Evolutionary conservation across 2,888 invertebrate genomes (phyloP), one percentile per base, ranked within the genome.

Genomic region (Nomada ruficornis): DNA sequence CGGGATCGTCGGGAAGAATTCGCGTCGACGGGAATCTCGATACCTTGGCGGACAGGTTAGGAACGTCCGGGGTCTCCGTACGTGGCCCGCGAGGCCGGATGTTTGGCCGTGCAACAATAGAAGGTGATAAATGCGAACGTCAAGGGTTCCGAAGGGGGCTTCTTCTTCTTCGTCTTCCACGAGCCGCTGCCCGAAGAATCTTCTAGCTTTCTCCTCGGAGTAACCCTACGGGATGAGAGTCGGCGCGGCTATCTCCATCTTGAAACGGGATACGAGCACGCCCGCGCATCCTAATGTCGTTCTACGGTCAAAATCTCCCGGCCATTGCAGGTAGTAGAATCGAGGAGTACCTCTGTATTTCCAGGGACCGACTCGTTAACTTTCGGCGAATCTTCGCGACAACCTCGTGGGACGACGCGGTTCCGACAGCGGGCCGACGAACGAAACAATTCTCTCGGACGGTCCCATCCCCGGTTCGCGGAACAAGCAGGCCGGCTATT

Each of bases 231-330:
- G 79, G 84, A 87, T 59, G 63, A 76, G 86, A 86, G 50, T 55
- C 75, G 57, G 73, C 84, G 75, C 84, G 88, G 89, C 89, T 93
- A 93, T 93, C 93, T 93, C 89, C 92, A 93, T 93, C 93, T 93
- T 92, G 93, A 93, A 93, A 93, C 89, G 91, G 91, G 93, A 93
- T 93, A 92, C 90, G 89, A 82, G 90, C 89, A 91, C 90, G 91
- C 90, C 89, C 90, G 90, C 91, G 91, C 90, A 92, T 92, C 91
- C 92, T 92, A 92, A 92, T 93, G 91, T 89, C 89, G 87, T 83
- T 89, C 60, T 90, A 88, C 79, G 88, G 83, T 77, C 72, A 73
- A 74, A 50, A 67, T 65, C 80, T 73, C 78, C 57, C 55, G 26
- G 59, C 70, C 69, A 23, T 74, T 59, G 71, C 84, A 84, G 86